Conservation (phyloP, 2,113 vertebrate genomes). For the Picathartes gymnocephalus region DNA sequence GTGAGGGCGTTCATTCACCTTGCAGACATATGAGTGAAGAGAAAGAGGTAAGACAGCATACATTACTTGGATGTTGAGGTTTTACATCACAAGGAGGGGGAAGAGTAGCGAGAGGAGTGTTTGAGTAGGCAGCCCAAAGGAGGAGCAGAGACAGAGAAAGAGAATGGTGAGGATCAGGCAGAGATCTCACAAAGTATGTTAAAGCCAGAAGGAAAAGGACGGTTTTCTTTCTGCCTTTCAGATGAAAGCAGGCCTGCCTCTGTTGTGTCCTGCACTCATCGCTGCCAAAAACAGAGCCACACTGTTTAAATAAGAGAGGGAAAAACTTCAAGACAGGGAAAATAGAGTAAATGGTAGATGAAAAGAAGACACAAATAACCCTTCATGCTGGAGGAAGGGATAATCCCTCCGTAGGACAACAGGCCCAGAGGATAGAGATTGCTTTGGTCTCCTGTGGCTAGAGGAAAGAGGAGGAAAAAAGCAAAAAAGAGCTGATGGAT, state of each 20-base stretch:
- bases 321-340: not conserved
- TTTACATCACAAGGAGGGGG: not conserved
- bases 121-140: not conserved
- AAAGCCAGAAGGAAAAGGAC: not conserved
- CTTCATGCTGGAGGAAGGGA: not conserved
- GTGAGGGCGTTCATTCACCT: not conserved
- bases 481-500: not conserved
- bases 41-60: not conserved
- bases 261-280: not conserved
- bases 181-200: not conserved
- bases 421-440: not conserved
- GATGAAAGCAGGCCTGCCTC: not conserved
- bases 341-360: not conserved
- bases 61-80: not conserved
- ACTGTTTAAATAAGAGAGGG: not conserved
- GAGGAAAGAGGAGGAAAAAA: not conserved
- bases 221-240: not conserved
- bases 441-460: not conserved
- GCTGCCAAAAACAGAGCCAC: not conserved
- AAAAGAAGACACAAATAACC: not conserved
- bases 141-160: not conserved
- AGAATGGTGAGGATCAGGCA: not conserved
- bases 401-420: not conserved
- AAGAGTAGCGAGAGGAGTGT: not conserved
- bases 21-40: not conserved